Evolutionary conservation across 2,888 invertebrate genomes (phyloP), one percentile per base, ranked within the genome.

Genomic region (Thumatha senex): DNA sequence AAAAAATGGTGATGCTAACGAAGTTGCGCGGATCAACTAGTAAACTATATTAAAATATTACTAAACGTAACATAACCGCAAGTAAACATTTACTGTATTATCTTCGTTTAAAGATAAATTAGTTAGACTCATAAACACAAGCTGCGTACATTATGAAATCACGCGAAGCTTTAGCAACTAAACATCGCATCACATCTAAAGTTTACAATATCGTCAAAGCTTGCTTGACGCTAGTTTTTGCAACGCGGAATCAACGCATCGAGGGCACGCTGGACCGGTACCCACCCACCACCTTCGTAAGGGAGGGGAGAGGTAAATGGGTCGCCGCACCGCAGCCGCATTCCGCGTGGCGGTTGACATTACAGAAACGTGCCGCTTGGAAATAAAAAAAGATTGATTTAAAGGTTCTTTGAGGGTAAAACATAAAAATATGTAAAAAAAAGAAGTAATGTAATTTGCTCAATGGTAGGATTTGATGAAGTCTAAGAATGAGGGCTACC

Each of bases 201-300:
- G 36, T 54, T 61, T 48, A 61, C 49, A 61, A 58, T 56, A 60
- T 47, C 49, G 41, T 60, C 63, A 68, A 61, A 61, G 58, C 64
- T 63, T 63, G 55, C 55, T 56, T 60, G 65, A 64, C 59, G 62
- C 65, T 40, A 50, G 67, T 82, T 82, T 53, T 85, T 68, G 78
- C 81, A 81, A 83, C 68, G 74, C 86, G 84, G 85, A 84, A 84
- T 83, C 75, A 63, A 74, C 76, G 73, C 80, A 85, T 82, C 74
- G 85, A 79, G 86, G 85, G 82, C 86, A 86, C 78, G 79, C 78
- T 76, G 75, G 79, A 84, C 86, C 84, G 85, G 84, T 84, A 81
- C 66, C 70, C 72, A 75, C 75, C 77, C 72, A 76, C 74, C 70
- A 70, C 59, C 64, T 66, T 68, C 61, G 40, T 60, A 60, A 62